Evolutionary conservation across 2,888 invertebrate species (phyloP).

Genomic region (Athalia cordata): DNA sequence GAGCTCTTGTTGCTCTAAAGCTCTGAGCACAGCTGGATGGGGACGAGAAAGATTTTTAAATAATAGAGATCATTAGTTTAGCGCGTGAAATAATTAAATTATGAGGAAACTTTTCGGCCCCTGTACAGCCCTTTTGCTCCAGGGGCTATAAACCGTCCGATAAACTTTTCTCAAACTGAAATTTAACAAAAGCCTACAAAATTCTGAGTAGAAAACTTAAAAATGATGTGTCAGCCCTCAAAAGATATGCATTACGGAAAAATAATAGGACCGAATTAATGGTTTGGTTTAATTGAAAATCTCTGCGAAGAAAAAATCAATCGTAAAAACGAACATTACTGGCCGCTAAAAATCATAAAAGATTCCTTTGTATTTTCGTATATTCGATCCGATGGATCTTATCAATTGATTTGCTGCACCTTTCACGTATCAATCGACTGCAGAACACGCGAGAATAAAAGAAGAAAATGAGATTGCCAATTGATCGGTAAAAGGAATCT

Average conservation of each 20-base stretch:
- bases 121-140: background rate
- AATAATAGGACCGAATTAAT: no score
- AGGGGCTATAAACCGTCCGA: background rate
- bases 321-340: no score
- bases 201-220: background rate
- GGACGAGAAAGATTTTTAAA: slow-evolving; percentile 4
- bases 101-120: slow-evolving; percentile 2
- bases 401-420: background rate
- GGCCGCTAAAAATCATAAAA: no score
- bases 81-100: slow-evolving; percentile 26
- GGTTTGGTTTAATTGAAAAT: no score
- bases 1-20: background rate
- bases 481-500: background rate
- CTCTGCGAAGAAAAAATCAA: no score
- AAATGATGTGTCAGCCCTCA: no score
- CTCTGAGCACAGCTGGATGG: no score
- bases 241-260: no score
- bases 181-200: background rate
- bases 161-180: background rate
- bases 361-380: no score
- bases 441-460: slow-evolving; percentile 12
- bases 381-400: background rate
- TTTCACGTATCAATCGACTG: background rate
- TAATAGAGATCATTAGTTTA: slow-evolving; percentile 23
- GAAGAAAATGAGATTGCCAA: slow-evolving; percentile 7